Percentiles rank a stretch among this genome's conserved stretches.
phyloP scores from a whole-genome alignment of 2,888 invertebrate species.

The Acanthosepion esculentum region DNA sequence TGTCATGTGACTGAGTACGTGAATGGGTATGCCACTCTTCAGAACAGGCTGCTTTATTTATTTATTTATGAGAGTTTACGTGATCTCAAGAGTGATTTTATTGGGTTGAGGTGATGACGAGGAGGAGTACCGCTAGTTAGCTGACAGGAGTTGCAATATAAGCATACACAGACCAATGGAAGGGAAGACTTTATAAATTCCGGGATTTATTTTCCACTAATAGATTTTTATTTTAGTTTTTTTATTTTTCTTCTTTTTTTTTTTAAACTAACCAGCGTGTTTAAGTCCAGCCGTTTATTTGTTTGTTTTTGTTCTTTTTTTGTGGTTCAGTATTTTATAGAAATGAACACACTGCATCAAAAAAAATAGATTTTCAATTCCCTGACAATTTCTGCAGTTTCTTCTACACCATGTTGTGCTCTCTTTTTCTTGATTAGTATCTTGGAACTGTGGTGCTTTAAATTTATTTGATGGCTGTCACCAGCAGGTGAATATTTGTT shows the following conservation, averaged over 20 bases:
- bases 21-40: slow-evolving; percentile 37
- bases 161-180: not conserved
- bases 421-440: not conserved
- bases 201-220: slow-evolving; percentile 23
- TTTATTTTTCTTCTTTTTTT: not conserved
- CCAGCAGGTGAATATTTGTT: not conserved
- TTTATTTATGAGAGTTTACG: not conserved
- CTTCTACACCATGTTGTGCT: not conserved
- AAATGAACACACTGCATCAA: slow-evolving; percentile 33
- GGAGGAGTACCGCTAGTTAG: slow-evolving; percentile 33
- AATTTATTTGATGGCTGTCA: not conserved
- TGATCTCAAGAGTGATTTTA: slow-evolving; percentile 44
- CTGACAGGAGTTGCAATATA: slow-evolving; percentile 23
- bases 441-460: not conserved
- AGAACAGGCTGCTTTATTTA: not conserved
- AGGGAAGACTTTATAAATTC: slow-evolving; percentile 33
- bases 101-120: slow-evolving; percentile 33
- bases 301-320: not conserved
- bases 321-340: slow-evolving; percentile 33
- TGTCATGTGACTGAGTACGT: slow-evolving; percentile 40
- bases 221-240: not conserved
- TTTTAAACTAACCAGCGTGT: not conserved
- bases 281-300: not conserved
- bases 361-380: slow-evolving; percentile 1
- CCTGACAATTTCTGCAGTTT: not conserved